Conservation (phyloP, 1,140 invertebrate species). For the Pentalonia nigronervosa region DNA sequence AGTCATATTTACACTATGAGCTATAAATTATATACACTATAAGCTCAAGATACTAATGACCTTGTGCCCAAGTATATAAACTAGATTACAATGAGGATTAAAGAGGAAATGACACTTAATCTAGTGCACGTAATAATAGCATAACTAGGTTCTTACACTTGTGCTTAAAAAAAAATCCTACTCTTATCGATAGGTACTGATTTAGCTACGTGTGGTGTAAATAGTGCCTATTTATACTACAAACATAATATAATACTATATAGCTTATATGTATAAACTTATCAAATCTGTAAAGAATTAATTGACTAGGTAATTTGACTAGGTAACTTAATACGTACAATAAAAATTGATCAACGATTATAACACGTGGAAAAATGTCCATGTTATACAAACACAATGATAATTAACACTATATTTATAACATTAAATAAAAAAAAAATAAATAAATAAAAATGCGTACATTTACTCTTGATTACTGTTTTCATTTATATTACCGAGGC, state of each 20-base stretch:
- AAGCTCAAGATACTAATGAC: background rate
- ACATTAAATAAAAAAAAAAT: background rate
- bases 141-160: background rate
- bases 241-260: background rate
- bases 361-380: background rate
- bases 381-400: background rate
- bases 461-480: background rate
- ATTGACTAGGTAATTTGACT: background rate
- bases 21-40: background rate
- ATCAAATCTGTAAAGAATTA: background rate
- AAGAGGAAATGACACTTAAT: conserved; percentile 55
- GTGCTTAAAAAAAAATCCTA: background rate
- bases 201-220: background rate
- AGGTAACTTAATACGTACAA: conserved; percentile 9
- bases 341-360: conserved; percentile 1
- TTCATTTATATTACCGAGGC: rapidly evolving
- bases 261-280: background rate
- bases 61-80: conserved; percentile 23
- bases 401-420: background rate
- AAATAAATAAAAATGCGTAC: background rate
- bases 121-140: background rate
- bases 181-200: background rate
- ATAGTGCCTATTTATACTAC: background rate
- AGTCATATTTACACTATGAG: background rate
- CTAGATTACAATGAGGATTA: conserved; percentile 50